These are phyloP conservation scores for Macropodus opercularis DNA, from an alignment of 2,797 vertebrate genomes.

Conservation along the genomic window DNA sequence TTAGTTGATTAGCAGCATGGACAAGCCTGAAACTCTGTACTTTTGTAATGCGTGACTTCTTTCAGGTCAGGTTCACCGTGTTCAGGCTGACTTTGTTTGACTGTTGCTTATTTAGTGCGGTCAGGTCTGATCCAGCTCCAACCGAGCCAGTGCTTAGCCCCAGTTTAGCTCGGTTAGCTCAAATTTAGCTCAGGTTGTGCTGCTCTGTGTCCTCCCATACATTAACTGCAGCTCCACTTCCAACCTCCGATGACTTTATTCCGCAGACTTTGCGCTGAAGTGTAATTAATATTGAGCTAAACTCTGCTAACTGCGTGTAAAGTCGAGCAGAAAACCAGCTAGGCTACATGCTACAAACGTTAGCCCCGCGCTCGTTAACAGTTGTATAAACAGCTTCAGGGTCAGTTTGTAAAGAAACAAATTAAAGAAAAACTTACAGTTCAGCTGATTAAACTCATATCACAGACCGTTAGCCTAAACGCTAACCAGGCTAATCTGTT, in stretches of 20 bases:
- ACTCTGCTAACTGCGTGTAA: background rate
- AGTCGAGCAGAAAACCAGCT: background rate
- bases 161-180: background rate
- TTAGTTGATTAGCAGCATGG: no score
- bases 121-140: background rate
- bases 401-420: background rate
- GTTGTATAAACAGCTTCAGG: background rate
- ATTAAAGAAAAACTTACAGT: constrained; percentile 41
- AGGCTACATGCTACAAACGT: constrained; percentile 12
- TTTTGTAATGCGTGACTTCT: no score
- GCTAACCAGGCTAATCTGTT: constrained; percentile 41
- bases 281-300: background rate
- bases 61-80: no score
- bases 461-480: constrained; percentile 34
- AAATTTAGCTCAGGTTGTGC: background rate
- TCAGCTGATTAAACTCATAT: constrained; percentile 39
- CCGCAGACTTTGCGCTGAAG: background rate
- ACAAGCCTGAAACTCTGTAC: no score
- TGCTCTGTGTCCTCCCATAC: background rate
- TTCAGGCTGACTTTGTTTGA: no score
- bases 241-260: fast-evolving
- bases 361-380: no score
- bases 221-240: background rate
- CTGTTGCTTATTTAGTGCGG: background rate
- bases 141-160: background rate